Evolutionary conservation across 2,113 vertebrate genomes (phyloP).

Genomic region (Heteronetta atricapilla): DNA sequence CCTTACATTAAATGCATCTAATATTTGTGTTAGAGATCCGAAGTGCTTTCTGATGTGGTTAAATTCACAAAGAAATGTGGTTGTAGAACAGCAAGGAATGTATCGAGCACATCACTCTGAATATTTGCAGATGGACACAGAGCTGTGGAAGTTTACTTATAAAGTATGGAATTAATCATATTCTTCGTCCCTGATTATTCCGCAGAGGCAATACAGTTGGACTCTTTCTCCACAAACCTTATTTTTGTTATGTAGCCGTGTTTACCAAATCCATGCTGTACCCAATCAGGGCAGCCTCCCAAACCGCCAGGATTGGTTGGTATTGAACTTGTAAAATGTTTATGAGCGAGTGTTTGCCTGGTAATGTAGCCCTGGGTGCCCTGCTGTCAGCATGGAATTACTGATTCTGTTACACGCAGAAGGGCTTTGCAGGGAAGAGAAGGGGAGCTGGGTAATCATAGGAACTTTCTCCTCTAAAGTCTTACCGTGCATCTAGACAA

Average conservation of each 20-base stretch:
- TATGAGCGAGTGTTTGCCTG: slow-evolving; percentile 68
- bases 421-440: neutral
- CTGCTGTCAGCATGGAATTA: slow-evolving; percentile 45
- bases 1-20: slow-evolving; percentile 57
- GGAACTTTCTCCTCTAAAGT: neutral
- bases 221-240: slow-evolving; percentile 11
- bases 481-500: neutral
- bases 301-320: slow-evolving; percentile 32
- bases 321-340: slow-evolving; percentile 71
- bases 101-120: slow-evolving; percentile 50
- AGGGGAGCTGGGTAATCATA: neutral
- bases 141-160: neutral
- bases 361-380: slow-evolving; percentile 59
- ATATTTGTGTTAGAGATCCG: slow-evolving; percentile 54
- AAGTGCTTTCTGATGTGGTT: slow-evolving; percentile 66
- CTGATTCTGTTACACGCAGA: slow-evolving; percentile 11
- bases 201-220: neutral
- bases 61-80: slow-evolving; percentile 43
- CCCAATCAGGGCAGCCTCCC: slow-evolving; percentile 48
- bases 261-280: slow-evolving; percentile 49
- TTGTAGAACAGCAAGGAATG: slow-evolving; percentile 52
- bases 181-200: neutral
- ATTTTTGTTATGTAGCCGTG: slow-evolving; percentile 53
- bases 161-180: slow-evolving; percentile 14
- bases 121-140: slow-evolving; percentile 47